A percentile compares a stretch with the other conserved stretches of the same genome.
These are phyloP conservation scores for Drosophila carrolli DNA, from an alignment of 1,140 invertebrate genomes.

Conservation along the genomic window DNA sequence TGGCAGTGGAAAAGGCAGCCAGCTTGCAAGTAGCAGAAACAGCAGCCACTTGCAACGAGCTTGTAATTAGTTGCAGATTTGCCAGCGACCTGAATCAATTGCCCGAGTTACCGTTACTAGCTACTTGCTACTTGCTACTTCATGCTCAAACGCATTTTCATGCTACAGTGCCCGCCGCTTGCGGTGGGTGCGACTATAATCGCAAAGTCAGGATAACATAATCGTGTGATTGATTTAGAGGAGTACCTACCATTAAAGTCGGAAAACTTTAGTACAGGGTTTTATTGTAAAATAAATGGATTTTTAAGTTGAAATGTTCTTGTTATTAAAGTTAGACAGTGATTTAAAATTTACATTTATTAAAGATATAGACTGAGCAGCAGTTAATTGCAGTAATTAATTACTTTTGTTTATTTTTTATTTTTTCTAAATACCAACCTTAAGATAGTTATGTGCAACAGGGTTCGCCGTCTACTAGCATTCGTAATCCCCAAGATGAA, in stretches of 20 bases:
- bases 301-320: no score
- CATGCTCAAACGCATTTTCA: constrained; percentile 57
- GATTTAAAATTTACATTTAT: no score
- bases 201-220: constrained; percentile 14
- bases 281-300: no score
- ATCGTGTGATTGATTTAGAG: constrained; percentile 1
- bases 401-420: no score
- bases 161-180: constrained; percentile 28
- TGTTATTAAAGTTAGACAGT: no score
- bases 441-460: background rate
- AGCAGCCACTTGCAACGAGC: constrained; percentile 42
- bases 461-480: background rate
- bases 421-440: no score
- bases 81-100: constrained; percentile 70
- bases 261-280: no score
- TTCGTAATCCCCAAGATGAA: background rate
- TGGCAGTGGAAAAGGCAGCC: constrained; percentile 27
- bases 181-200: constrained; percentile 48
- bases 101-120: constrained; percentile 57
- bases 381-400: no score
- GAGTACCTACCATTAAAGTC: background rate
- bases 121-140: constrained; percentile 22
- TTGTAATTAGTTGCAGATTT: constrained; percentile 63
- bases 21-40: constrained; percentile 15
- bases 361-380: no score